phyloP scores from a whole-genome alignment of 2,888 invertebrate species.

The Lycia hirtaria region DNA sequence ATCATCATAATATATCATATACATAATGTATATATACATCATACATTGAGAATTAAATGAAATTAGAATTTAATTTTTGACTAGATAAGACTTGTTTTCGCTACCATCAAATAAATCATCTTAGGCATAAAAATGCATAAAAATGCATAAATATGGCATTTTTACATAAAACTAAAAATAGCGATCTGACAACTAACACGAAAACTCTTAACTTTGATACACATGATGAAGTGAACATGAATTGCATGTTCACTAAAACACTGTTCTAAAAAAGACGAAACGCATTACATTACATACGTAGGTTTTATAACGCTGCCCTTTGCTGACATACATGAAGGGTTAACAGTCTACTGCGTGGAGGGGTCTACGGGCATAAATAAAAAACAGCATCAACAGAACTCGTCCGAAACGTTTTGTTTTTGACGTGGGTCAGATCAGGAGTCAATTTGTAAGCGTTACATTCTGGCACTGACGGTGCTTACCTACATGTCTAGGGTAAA shows the following conservation, averaged over 20 bases:
- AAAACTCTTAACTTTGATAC: neutral
- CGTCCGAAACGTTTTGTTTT: constrained; percentile 32
- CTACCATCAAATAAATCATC: no score
- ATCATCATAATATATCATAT: no score
- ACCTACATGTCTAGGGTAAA: neutral
- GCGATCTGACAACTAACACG: no score
- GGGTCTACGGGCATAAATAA: constrained; percentile 67
- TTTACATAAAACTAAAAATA: no score
- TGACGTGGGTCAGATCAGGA: constrained; percentile 31
- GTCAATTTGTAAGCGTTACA: constrained; percentile 28
- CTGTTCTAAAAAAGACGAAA: constrained; percentile 9
- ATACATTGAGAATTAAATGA: no score
- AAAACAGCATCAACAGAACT: constrained; percentile 38
- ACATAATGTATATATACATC: no score
- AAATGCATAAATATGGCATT: no score
- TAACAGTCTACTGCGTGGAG: constrained; percentile 78
- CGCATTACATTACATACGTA: neutral
- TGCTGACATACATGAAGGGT: constrained; percentile 76
- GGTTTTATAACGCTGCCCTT: constrained; percentile 52
- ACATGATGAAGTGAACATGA: neutral
- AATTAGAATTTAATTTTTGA: no score
- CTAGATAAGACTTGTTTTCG: no score
- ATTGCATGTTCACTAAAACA: neutral
- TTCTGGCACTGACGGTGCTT: constrained; percentile 39
- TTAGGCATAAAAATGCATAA: no score